Base-by-base conservation (phyloP, 2,797 vertebrate species). In the Leucoraja ocellata region DNA sequence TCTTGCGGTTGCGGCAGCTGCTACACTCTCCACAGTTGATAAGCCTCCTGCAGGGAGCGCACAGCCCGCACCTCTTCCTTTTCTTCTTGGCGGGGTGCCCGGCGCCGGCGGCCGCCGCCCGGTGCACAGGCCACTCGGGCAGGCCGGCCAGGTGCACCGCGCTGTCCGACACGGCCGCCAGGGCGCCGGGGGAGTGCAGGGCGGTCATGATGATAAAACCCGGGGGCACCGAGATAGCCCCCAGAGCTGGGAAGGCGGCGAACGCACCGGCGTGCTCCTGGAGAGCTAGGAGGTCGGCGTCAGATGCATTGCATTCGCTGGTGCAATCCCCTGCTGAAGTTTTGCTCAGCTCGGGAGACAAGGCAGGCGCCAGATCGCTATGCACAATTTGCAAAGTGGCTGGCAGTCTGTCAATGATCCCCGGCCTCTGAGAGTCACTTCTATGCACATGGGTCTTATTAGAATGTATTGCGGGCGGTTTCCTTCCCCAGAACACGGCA, bases 121-220 rank as follows among this genome's bases (percentile, higher is more conserved):
- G 54, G 54, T 86, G 13, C 23, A 92, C 98, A 96, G 98, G 98
- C 97, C 98, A 99, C 97, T 99, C 98, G 97, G 98, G 98, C 98
- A 99, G 98, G 97, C 98, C 98, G 98, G 98, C 98, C 96, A 99
- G 99, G 96, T 98, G 98, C 98, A 99, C 99, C 96, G 98, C 98
- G 97, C 98, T 98, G 98, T 99, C 98, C 97, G 98, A 98, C 97
- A 99, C 98, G 97, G 98, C 98, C 95, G 97, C 97, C 94, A 98
- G 98, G 95, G 98, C 98, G 96, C 98, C 98, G 96, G 98, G 98
- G 96, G 98, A 99, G 97, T 99, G 98, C 95, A 99, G 98, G 96
- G 98, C 98, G 96, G 98, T 99, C 98, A 99, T 99, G 97, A 99
- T 98, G 98, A 99, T 99, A 97, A 99, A 98, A 96, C 98, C 98